Base-by-base conservation (phyloP, 2,888 invertebrate genomes). In the Lacanobia wlatinum region DNA sequence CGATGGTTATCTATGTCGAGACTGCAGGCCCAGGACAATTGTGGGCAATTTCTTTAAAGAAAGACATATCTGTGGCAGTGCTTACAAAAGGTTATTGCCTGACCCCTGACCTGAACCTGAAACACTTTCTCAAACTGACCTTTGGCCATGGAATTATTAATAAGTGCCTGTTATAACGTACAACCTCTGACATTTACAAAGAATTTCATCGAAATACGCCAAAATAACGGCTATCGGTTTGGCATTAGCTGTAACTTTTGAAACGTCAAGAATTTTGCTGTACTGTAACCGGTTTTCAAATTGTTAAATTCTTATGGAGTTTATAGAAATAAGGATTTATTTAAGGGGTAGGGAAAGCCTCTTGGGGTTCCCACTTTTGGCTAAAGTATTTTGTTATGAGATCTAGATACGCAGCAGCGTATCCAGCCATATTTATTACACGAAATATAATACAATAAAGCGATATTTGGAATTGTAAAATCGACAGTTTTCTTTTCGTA, bases 181-280 rank as follows among this genome's bases (percentile, higher is more conserved):
- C 12, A 21, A 5, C 23, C 50, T 23, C 38, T 62, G 28, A 48
- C 12, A 61, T 73, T 48, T 21, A 10, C 14, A 61, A 55, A 48
- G 7, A 48, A 73, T 75, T 75, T 58, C 28, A 64, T 50, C 4
- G n/a, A 34, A 34, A 58, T 65, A 59, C 23, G 53, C 48, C 2
- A 18, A 23, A 23, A 38, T 61, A 65, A 7, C 58, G 16, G 7
- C 40, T n/a, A 43, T 50, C 3, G 40, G 34, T 50, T 73, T 52
- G 10, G 55, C 18, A 55, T 55, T 18, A 40, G 48, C 21, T 8
- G 21, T 14, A 40, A 56, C 55, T 75, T 63, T 58, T 50, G 38
- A 38, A 52, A 1, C 38, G 63, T 74, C 34, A 43, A 38, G 46
- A 59, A 59, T 75, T 59, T 48, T 18, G n/a, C 10, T 48, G 48